These are phyloP conservation scores for Allobates femoralis DNA, from an alignment of 2,797 vertebrate genomes.

Conservation along the genomic window DNA sequence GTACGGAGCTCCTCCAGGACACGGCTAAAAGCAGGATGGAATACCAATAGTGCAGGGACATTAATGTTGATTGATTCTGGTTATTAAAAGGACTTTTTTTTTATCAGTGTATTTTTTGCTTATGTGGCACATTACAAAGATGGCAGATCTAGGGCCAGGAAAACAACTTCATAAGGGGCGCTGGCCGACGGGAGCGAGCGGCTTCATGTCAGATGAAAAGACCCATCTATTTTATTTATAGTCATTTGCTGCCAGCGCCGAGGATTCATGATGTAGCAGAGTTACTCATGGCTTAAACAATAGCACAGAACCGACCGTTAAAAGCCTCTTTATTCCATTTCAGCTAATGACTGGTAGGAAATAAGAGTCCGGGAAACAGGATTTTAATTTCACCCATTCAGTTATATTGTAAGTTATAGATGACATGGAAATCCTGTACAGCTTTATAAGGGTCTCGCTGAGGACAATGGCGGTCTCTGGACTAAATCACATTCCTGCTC, in stretches of 20 bases:
- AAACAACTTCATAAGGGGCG: slow-evolving; percentile 50
- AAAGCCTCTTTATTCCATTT: slow-evolving; percentile 25
- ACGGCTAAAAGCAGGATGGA: rapidly evolving
- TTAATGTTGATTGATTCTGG: background rate
- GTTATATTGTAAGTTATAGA: slow-evolving; percentile 15
- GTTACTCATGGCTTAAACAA: slow-evolving; percentile 7
- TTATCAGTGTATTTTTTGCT: background rate
- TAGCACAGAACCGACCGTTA: background rate
- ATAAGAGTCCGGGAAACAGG: background rate
- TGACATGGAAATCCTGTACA: background rate
- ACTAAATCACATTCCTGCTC: too few relatives aligned
- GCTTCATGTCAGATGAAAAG: slow-evolving; percentile 56
- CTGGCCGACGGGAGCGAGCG: background rate
- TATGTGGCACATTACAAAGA: slow-evolving; percentile 35
- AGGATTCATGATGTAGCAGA: slow-evolving; percentile 11
- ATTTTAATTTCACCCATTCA: background rate
- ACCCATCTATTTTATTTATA: slow-evolving; percentile 56
- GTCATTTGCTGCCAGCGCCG: slow-evolving; percentile 41
- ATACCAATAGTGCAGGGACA: background rate
- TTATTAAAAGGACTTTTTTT: background rate
- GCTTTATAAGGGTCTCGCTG: background rate
- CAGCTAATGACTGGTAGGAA: background rate
- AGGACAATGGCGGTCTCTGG: background rate
- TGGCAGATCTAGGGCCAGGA: slow-evolving; percentile 47
- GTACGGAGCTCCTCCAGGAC: background rate